These are phyloP conservation scores for Cotesia glomerata DNA, from an alignment of 1,140 invertebrate species.

Conservation along the genomic window DNA sequence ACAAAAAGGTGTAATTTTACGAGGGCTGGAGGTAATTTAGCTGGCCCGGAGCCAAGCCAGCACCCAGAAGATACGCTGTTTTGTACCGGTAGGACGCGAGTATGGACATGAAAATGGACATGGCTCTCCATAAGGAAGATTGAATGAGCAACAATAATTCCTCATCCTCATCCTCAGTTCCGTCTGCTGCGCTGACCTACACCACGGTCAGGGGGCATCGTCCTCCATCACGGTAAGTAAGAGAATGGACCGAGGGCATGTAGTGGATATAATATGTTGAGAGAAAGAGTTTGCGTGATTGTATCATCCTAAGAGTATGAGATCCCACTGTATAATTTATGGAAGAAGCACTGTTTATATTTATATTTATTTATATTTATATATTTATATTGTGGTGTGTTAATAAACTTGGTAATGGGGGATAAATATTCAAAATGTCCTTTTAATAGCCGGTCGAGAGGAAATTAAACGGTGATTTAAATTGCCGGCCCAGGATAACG, in stretches of 20 bases:
- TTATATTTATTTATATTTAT: no score
- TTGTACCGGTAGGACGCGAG: neutral
- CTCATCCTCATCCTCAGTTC: slow-evolving; percentile 26
- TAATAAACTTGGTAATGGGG: no score
- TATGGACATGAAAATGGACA: neutral
- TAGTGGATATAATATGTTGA: neutral
- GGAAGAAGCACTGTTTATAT: no score
- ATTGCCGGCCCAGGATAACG: no score
- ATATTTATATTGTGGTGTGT: no score
- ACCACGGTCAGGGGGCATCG: slow-evolving; percentile 33
- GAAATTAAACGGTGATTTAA: no score
- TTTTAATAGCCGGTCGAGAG: no score
- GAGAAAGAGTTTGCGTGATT: neutral
- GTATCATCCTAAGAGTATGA: neutral
- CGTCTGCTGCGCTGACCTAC: slow-evolving; percentile 27
- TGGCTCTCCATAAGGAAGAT: slow-evolving; percentile 18
- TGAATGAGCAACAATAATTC: slow-evolving; percentile 31
- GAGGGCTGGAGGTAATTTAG: neutral
- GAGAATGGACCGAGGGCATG: slow-evolving; percentile 2
- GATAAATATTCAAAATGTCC: no score
- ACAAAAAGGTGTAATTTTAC: no score
- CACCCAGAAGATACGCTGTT: neutral
- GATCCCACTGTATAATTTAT: neutral
- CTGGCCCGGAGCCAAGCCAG: neutral
- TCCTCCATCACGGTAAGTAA: slow-evolving; percentile 15